Base-by-base conservation (phyloP, 2,797 vertebrate genomes). In the Microchirus variegatus region DNA sequence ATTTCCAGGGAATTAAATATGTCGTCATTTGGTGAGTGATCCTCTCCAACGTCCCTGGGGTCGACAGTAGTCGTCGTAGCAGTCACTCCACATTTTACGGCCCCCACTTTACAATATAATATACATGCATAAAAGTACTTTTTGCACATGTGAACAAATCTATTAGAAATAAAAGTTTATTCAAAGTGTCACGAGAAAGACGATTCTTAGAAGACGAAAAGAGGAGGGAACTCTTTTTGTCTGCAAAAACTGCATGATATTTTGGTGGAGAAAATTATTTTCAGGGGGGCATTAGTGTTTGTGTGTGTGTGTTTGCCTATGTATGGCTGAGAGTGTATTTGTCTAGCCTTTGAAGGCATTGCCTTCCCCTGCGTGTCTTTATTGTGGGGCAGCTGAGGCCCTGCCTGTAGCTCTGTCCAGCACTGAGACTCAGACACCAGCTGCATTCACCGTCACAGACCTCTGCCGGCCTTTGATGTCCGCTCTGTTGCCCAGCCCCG, bases 331-430 rank as follows among this genome's bases (percentile, higher is more conserved):
- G 86, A 89, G 91, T 92, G 91, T 93, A 91, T 93, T 93, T 94
- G 91, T 92, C 88, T 68, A 90, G 77, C 63, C 80, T 89, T 89
- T 90, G 83, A 89, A 90, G 82, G 65, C 71, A 44, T 67, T 77
- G 80, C 77, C 70, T 85, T 81, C 83, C 84, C 84, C 83, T 75
- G 77, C 78, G 89, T 69, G 84, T 90, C 86, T 90, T 91, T 89
- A 92, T 91, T 90, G 87, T 86, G 81, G 79, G 84, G 83, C 90
- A 93, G 91, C 91, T 93, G 91, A 92, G 89, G 81, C 89, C 81
- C 94, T 93, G 95, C 95, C 96, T 94, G 94, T 95, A 95, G 94
- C 94, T 91, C 91, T 89, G 93, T 93, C 95, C 95, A 93, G 95
- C 95, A 94, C 94, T 87, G 89, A 93, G 93, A 93, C 92, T 89